Evolutionary conservation across 2,797 vertebrate species (phyloP).

Genomic region (Mus minutoides): DNA sequence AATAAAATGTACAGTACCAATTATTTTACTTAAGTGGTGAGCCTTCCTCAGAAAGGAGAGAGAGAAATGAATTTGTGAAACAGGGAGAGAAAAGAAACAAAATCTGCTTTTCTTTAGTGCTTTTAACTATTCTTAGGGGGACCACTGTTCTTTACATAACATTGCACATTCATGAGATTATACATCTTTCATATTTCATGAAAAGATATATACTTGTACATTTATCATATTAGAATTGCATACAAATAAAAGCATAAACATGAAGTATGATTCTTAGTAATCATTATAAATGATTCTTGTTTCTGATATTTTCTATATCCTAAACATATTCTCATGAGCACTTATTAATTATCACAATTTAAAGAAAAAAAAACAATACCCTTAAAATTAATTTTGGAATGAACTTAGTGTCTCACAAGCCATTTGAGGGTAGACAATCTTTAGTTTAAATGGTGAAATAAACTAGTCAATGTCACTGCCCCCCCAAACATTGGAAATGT

Average conservation of each 20-base stretch:
- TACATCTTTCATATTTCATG: neutral
- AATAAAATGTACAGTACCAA: neutral
- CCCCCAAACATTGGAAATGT: neutral
- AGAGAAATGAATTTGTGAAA: neutral
- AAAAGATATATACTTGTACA: neutral
- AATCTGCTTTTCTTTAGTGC: neutral
- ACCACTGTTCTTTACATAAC: neutral
- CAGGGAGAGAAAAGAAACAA: neutral
- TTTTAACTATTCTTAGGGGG: neutral
- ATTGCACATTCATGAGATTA: neutral
- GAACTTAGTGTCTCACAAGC: neutral
- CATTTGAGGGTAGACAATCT: neutral
- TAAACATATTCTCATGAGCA: slow-evolving; percentile 42
- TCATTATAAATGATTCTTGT: neutral
- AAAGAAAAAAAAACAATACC: slow-evolving; percentile 31
- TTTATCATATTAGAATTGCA: neutral
- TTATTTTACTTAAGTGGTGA: neutral
- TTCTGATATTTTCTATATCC: slow-evolving; percentile 35
- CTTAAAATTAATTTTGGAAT: slow-evolving; percentile 65
- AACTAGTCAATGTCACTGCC: neutral
- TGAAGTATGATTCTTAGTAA: slow-evolving; percentile 21
- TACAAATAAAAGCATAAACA: neutral
- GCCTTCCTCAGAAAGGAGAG: too few relatives aligned
- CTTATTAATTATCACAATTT: slow-evolving; percentile 29
- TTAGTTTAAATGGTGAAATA: slow-evolving; percentile 50